These are phyloP conservation scores for Agrochola circellaris DNA, from an alignment of 2,888 invertebrate species.

Conservation along the genomic window DNA sequence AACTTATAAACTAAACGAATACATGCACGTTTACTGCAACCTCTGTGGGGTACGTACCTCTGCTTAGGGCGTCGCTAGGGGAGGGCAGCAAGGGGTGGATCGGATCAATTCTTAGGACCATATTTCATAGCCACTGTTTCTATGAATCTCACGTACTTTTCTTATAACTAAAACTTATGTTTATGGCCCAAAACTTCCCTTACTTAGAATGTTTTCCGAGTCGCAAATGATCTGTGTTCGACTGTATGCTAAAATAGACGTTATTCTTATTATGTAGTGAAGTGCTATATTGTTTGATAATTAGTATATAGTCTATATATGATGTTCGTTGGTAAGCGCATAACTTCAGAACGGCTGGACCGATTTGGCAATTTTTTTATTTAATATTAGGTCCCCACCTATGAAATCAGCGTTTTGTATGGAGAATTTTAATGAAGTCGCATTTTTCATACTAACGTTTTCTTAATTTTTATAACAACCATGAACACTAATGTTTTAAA, in stretches of 20 bases:
- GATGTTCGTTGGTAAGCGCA: neutral
- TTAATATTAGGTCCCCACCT: too few relatives aligned
- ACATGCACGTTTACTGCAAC: too few relatives aligned
- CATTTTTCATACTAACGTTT: too few relatives aligned
- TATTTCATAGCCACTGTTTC: conserved; percentile 8
- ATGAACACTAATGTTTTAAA: too few relatives aligned
- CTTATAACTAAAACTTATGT: conserved; percentile 40
- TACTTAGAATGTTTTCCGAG: conserved; percentile 19
- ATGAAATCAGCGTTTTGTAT: too few relatives aligned
- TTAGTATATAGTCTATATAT: neutral
- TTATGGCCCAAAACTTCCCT: conserved; percentile 37
- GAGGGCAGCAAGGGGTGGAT: too few relatives aligned
- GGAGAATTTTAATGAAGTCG: too few relatives aligned
- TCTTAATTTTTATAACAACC: too few relatives aligned
- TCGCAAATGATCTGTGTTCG: neutral
- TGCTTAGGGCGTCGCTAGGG: too few relatives aligned
- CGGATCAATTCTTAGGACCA: neutral
- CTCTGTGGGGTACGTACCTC: too few relatives aligned
- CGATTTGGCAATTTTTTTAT: neutral
- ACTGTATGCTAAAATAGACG: neutral
- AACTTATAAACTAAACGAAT: too few relatives aligned
- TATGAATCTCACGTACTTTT: conserved; percentile 36
- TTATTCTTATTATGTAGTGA: neutral
- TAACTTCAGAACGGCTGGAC: neutral
- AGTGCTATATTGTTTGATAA: neutral